Evolutionary conservation across 2,797 vertebrate genomes (phyloP).

Genomic region (Falco novaeseelandiae): DNA sequence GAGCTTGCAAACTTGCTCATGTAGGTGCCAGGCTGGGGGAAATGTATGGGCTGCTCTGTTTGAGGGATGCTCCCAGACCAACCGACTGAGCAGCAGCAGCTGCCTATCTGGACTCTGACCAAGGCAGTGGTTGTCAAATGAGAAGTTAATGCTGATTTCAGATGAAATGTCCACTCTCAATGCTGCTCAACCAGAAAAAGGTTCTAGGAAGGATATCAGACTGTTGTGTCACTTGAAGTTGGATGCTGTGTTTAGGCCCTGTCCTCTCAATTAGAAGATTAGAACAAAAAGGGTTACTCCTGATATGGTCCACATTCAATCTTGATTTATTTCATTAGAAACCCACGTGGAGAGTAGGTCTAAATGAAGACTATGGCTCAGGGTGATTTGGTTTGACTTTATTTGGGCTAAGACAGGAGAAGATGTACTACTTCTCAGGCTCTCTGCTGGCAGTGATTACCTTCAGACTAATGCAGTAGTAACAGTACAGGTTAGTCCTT

Average conservation of each 20-base stretch:
- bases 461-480: background rate
- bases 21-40: background rate
- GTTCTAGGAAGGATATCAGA: background rate
- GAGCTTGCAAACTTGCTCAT: background rate
- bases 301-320: background rate
- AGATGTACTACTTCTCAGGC: background rate
- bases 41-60: background rate
- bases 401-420: background rate
- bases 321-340: background rate
- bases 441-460: background rate
- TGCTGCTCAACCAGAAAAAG: background rate
- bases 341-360: background rate
- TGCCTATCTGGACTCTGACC: background rate
- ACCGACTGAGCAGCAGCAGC: background rate
- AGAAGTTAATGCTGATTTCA: background rate
- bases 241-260: background rate
- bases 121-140: background rate
- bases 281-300: background rate
- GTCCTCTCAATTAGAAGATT: background rate
- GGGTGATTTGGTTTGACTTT: background rate
- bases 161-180: background rate
- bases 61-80: background rate
- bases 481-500: background rate
- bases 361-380: background rate
- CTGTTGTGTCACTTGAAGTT: background rate